Evolutionary conservation across 1,140 invertebrate genomes (phyloP).

Genomic region (Hylyphantes graminicola): DNA sequence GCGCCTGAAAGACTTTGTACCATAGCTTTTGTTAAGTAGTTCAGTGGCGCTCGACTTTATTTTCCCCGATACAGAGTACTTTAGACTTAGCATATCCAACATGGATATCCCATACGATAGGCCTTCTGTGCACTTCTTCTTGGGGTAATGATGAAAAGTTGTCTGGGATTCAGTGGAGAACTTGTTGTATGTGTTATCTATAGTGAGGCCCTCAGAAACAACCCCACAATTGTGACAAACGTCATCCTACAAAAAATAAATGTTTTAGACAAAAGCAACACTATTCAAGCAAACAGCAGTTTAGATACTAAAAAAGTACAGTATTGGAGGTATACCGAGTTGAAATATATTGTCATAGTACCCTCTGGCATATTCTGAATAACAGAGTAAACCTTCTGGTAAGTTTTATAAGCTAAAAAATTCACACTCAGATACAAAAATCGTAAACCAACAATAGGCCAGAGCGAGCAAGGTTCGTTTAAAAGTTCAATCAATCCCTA

Average conservation of each 20-base stretch:
- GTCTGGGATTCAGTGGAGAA: background rate
- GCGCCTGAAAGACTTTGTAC: background rate
- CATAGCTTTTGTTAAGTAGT: slow-evolving; percentile 1
- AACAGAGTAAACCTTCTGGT: too few species aligned
- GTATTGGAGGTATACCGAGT: too few species aligned
- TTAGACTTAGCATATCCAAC: background rate
- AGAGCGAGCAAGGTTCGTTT: too few species aligned
- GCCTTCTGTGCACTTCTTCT: background rate
- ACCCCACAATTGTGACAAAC: slow-evolving; percentile 48
- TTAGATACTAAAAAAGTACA: background rate
- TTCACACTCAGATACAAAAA: too few species aligned
- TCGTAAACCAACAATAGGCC: too few species aligned
- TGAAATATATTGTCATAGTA: too few species aligned
- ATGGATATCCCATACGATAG: slow-evolving; percentile 11
- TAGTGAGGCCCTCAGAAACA: slow-evolving; percentile 7
- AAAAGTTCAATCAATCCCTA: too few species aligned
- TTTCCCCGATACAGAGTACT: background rate
- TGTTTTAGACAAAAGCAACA: background rate
- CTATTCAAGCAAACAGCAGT: background rate
- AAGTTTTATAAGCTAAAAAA: too few species aligned
- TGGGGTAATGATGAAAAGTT: background rate
- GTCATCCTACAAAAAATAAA: slow-evolving; percentile 7
- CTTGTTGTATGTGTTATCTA: background rate
- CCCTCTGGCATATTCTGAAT: too few species aligned
- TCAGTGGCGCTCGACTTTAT: background rate